These are phyloP conservation scores for Rhinogobius similis DNA, from an alignment of 2,113 vertebrate genomes.

Conservation along the genomic window DNA sequence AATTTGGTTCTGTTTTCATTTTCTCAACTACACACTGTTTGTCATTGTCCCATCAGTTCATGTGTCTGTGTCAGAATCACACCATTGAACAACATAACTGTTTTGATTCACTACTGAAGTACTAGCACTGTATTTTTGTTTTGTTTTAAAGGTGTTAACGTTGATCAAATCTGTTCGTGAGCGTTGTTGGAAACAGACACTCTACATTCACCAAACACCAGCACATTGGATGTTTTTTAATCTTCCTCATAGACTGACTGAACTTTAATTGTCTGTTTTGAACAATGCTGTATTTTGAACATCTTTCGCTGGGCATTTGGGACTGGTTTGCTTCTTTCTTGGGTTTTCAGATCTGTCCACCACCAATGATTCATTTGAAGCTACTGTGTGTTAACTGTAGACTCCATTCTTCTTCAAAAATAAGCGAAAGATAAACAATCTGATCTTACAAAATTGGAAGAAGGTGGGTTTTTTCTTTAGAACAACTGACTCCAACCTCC, in stretches of 20 bases:
- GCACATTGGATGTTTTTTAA: not conserved
- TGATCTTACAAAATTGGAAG: not conserved
- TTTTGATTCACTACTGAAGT: constrained; percentile 47
- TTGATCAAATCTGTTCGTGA: constrained; percentile 23
- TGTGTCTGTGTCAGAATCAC: constrained; percentile 3
- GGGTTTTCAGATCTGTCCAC: constrained; percentile 75
- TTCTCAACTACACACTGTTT: not conserved
- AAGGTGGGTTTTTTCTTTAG: constrained; percentile 9
- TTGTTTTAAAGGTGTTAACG: constrained; percentile 23
- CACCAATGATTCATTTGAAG: not conserved
- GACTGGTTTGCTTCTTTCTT: constrained; percentile 45
- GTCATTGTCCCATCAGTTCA: constrained; percentile 11
- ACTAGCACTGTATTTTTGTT: constrained; percentile 38
- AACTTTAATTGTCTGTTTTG: constrained; percentile 41
- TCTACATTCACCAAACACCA: not conserved
- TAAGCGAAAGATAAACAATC: constrained; percentile 1
- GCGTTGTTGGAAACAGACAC: constrained; percentile 56
- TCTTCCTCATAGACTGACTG: not conserved
- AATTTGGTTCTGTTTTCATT: not conserved
- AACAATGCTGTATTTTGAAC: constrained; percentile 31
- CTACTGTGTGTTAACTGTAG: too few species aligned
- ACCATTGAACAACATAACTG: constrained; percentile 26
- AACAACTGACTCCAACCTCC: constrained; percentile 34
- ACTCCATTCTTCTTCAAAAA: not conserved
- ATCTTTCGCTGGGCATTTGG: constrained; percentile 22